Conservation (phyloP, 2,797 vertebrate species). For the Acomys russatus region DNA sequence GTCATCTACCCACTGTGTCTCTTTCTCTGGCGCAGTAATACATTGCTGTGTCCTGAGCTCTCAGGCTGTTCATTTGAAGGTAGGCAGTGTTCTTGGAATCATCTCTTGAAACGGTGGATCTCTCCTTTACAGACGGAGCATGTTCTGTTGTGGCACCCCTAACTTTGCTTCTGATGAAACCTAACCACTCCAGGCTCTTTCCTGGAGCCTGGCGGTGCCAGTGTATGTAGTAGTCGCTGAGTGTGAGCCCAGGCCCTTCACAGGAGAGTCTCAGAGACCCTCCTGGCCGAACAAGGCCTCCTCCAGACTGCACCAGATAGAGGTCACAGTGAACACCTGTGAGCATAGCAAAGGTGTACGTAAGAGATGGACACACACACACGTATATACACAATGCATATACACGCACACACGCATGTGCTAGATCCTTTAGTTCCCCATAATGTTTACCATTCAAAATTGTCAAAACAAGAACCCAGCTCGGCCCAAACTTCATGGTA, state of each 20-base stretch:
- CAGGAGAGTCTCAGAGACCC: not conserved
- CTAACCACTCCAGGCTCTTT: not conserved
- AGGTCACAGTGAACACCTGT: not conserved
- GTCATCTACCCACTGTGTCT: not conserved
- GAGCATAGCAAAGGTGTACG: not conserved
- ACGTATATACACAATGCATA: not conserved
- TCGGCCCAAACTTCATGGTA: not conserved
- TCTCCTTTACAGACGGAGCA: not conserved
- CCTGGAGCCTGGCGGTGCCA: not conserved
- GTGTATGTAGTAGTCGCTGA: not conserved
- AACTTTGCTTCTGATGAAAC: not conserved
- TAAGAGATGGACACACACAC: not conserved
- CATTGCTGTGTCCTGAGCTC: not conserved
- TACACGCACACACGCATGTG: too few species aligned
- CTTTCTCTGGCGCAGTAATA: not conserved
- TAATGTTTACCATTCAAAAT: not conserved
- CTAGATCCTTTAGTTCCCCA: not conserved
- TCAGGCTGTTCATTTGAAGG: not conserved
- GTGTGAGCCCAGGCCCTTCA: not conserved
- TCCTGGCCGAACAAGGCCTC: not conserved
- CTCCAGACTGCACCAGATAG: not conserved
- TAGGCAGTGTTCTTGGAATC: not conserved
- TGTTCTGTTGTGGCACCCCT: not conserved
- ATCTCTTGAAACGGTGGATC: not conserved
- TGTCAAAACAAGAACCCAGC: not conserved